Evolutionary conservation across 2,888 invertebrate species (phyloP).

Genomic region (Hetaerina titia): DNA sequence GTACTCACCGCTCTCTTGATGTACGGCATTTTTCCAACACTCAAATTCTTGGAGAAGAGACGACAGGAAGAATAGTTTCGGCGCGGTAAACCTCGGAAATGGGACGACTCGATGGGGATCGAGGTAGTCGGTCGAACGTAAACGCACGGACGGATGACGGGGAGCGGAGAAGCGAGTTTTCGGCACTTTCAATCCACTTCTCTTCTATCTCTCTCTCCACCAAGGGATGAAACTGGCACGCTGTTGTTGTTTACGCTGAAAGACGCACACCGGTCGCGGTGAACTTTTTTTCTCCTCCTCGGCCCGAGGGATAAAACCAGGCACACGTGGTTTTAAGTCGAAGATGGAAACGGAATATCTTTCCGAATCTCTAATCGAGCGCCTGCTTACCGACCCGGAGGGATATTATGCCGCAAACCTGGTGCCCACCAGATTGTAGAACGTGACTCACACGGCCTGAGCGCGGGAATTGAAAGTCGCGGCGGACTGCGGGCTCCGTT

Average conservation of each 20-base stretch:
- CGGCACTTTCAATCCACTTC: not conserved
- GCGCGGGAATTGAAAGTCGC: not conserved
- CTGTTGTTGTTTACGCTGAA: too few relatives aligned
- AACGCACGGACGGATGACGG: not conserved
- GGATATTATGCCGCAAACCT: too few relatives aligned
- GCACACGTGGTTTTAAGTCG: too few relatives aligned
- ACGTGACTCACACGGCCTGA: not conserved
- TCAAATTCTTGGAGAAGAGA: not conserved
- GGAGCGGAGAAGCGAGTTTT: not conserved
- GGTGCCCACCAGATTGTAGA: too few relatives aligned
- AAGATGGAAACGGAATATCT: too few relatives aligned
- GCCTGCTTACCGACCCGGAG: too few relatives aligned
- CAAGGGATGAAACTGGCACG: too few relatives aligned
- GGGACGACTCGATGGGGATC: not conserved
- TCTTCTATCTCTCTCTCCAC: too few relatives aligned
- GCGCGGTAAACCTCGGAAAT: not conserved
- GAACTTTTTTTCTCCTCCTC: not conserved
- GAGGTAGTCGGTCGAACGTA: not conserved
- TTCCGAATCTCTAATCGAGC: too few relatives aligned
- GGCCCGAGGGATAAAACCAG: not conserved
- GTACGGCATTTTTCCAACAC: slow-evolving; percentile 29
- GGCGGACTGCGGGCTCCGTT: not conserved
- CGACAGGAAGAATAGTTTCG: not conserved
- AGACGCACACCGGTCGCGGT: too few relatives aligned
- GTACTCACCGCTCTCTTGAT: slow-evolving; percentile 57